Evolutionary conservation across 2,888 invertebrate species (phyloP), one percentile per base, ranked within the genome.

Genomic region (Rhorus exstirpatorius): DNA sequence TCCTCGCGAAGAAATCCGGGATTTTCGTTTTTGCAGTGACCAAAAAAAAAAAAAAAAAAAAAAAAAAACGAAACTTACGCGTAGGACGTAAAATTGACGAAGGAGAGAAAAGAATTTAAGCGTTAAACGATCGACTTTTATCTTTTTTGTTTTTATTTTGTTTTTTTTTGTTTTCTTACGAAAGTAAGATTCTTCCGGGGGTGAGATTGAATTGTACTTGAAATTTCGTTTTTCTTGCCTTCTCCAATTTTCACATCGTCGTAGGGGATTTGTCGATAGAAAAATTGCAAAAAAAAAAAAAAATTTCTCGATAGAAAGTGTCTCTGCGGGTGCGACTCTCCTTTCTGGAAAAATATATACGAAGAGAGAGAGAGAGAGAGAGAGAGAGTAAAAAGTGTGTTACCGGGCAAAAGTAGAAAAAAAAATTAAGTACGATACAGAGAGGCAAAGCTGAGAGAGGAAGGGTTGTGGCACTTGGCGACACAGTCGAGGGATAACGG

Each of bases 401-500:
- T 78, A 68, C 31, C 26, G 19, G 31, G 70, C 35, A 49, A 55
- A 35, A 55, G 53, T 41, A 14, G 61, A 14, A 53, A 44, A 31
- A 51, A 24, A 53, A 31, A 2, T 2, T 31, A 44, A 71, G 70
- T 58, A 70, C 58, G 55, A 65, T 65, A 63, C 26, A 65, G 80
- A 70, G 24, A 24, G 24, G 44, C 24, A 12, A 55, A 17, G 12
- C 26, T 31, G 26, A 26, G 38, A 8, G 53, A 19, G 35, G 51
- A 35, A 68, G 83, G 75, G 61, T 78, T 68, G 71, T 68, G 71
- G 75, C 79, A 78, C 70, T 70, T 70, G 84, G 83, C 77, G 79
- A 81, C 83, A 81, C 83, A 72, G 35, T 67, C 77, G 53, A 84
- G 85, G 86, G 83, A 86, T 85, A 85, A 74, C 79, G 80, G 79